phyloP scores from a whole-genome alignment of 1,140 invertebrate species.

The Neuroterus valhalla region DNA sequence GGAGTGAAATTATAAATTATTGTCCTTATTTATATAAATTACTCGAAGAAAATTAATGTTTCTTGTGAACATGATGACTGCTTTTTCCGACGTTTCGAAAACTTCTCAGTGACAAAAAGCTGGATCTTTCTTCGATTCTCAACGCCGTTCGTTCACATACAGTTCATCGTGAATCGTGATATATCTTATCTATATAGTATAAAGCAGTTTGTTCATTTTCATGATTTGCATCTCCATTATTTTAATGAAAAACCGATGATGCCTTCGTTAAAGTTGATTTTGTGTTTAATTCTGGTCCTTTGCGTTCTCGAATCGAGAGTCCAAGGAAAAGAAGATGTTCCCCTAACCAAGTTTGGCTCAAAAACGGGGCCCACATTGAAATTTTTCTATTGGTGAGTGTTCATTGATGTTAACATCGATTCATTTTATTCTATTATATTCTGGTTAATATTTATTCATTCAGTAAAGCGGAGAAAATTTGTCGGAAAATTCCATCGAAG shows the following conservation, averaged over 20 bases:
- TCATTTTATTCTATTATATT: not conserved
- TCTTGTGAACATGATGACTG: constrained; percentile 14
- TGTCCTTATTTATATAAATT: not conserved
- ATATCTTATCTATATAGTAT: not conserved
- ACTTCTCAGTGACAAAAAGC: too few relatives aligned
- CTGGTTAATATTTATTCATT: not conserved
- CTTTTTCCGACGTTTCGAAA: too few relatives aligned
- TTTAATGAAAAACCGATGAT: constrained; percentile 40
- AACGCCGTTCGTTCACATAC: too few relatives aligned
- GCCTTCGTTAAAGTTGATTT: constrained; percentile 55
- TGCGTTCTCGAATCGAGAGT: constrained; percentile 51
- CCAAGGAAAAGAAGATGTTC: constrained; percentile 66
- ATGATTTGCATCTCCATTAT: not conserved
- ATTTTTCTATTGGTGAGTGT: constrained; percentile 84
- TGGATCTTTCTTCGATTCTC: too few relatives aligned
- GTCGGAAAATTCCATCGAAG: not conserved
- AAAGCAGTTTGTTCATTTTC: not conserved
- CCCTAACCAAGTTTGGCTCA: constrained; percentile 77
- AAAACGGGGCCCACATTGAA: constrained; percentile 84
- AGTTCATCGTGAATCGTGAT: not conserved
- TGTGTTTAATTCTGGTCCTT: constrained; percentile 56
- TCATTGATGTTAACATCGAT: not conserved
- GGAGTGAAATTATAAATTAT: not conserved
- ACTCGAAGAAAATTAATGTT: constrained; percentile 2
- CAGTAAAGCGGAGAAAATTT: not conserved